Conservation (phyloP, 1,140 invertebrate species). For the Matsumurasca onukii region DNA sequence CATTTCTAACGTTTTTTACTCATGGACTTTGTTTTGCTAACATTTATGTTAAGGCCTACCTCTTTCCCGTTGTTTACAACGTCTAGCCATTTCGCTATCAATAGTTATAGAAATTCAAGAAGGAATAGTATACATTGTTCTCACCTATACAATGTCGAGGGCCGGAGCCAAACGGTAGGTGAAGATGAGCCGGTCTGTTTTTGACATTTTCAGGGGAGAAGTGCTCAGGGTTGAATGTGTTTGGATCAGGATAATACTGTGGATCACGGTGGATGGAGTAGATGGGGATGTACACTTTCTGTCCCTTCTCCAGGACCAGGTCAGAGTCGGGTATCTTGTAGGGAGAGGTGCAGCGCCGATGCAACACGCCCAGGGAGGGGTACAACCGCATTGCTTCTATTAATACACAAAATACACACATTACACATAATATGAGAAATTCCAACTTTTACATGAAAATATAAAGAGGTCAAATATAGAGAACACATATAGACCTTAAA, state of each 20-base stretch:
- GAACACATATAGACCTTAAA: neutral
- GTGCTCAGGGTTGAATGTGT: constrained; percentile 61
- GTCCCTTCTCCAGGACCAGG: constrained; percentile 52
- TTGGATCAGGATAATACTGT: constrained; percentile 56
- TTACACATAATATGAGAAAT: neutral
- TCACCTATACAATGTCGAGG: constrained; percentile 62
- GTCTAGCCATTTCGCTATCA: too few species aligned
- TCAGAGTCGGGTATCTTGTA: constrained; percentile 32
- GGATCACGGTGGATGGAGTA: constrained; percentile 62
- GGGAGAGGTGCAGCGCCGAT: constrained; percentile 28
- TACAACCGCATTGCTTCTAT: constrained; percentile 43
- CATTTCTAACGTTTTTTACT: too few species aligned
- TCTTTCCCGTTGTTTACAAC: too few species aligned
- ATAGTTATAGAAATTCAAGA: too few species aligned
- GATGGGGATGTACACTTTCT: constrained; percentile 56
- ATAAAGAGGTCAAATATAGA: neutral
- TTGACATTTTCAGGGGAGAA: constrained; percentile 56
- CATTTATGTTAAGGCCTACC: too few species aligned
- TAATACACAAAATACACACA: constrained; percentile 28
- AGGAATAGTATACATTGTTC: too few species aligned
- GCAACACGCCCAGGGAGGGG: constrained; percentile 27
- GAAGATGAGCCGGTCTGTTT: constrained; percentile 48
- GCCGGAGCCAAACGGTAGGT: constrained; percentile 63
- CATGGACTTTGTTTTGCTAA: too few species aligned
- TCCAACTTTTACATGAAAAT: neutral